Percentiles rank a stretch among this genome's conserved stretches.
Conservation (phyloP, 2,797 vertebrate genomes). For the Oryzias sinensis region DNA sequence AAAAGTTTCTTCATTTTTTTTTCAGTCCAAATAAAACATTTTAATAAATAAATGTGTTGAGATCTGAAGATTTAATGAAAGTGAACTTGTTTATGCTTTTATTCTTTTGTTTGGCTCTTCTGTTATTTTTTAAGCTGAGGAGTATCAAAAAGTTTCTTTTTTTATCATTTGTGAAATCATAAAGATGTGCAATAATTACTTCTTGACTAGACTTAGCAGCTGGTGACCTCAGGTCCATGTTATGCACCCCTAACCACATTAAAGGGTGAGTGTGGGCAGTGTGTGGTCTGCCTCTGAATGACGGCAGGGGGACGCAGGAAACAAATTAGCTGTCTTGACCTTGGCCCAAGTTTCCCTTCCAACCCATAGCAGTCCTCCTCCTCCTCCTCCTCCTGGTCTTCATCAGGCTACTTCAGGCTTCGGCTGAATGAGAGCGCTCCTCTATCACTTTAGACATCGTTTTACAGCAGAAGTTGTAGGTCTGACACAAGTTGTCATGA, state of each 20-base stretch:
- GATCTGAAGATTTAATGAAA: too few species aligned
- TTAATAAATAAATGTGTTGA: too few species aligned
- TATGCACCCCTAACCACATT: conserved; percentile 67
- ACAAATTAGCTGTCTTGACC: conserved; percentile 85
- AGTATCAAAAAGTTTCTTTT: too few species aligned
- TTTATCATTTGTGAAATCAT: too few species aligned
- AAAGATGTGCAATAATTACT: background rate
- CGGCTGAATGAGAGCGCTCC: conserved; percentile 71
- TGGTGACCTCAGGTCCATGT: conserved; percentile 63
- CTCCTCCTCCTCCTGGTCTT: conserved; percentile 42
- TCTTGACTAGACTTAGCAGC: conserved; percentile 46
- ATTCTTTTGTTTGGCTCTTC: too few species aligned
- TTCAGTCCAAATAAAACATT: too few species aligned
- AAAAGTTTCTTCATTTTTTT: too few species aligned
- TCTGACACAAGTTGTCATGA: conserved; percentile 48
- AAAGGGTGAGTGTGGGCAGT: conserved; percentile 71
- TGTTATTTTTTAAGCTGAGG: too few species aligned
- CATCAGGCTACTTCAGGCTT: conserved; percentile 78
- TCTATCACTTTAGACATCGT: conserved; percentile 58
- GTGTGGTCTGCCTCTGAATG: conserved; percentile 78
- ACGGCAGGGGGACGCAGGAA: conserved; percentile 74
- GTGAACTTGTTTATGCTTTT: too few species aligned
- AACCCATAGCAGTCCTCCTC: conserved; percentile 53
- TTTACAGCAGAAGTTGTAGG: conserved; percentile 46
- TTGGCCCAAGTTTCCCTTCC: conserved; percentile 78